Conservation (phyloP, 2,888 invertebrate genomes). For the Asteroscopus sphinx region DNA sequence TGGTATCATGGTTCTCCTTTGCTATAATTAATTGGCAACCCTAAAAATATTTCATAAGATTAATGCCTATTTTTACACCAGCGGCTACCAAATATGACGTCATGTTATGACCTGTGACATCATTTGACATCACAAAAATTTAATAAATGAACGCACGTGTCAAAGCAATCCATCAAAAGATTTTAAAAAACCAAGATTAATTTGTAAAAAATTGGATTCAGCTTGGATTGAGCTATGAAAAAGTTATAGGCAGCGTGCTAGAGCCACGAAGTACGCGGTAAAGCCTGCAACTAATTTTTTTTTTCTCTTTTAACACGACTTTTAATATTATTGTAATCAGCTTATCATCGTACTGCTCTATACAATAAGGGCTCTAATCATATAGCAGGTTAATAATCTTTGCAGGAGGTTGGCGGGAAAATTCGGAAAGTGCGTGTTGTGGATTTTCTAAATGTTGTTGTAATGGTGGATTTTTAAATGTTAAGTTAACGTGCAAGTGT, state of each 20-base stretch:
- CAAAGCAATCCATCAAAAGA: slow-evolving; percentile 42
- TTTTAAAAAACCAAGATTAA: slow-evolving; percentile 52
- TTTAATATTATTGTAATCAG: no score
- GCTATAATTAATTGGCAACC: background rate
- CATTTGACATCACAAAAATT: slow-evolving; percentile 30
- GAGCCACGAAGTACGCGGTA: slow-evolving; percentile 10
- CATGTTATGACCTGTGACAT: slow-evolving; percentile 17
- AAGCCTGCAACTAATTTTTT: background rate
- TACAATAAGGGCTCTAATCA: no score
- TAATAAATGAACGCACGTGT: slow-evolving; percentile 35
- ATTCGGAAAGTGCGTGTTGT: no score
- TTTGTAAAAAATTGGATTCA: slow-evolving; percentile 55
- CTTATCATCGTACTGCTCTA: no score
- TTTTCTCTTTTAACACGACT: no score
- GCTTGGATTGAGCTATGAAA: slow-evolving; percentile 54
- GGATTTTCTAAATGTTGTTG: no score
- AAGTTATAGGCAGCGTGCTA: slow-evolving; percentile 35
- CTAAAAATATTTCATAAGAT: background rate
- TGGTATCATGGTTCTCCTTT: no score
- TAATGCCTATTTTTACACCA: background rate
- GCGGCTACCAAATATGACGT: slow-evolving; percentile 6
- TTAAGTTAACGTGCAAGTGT: no score
- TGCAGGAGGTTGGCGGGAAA: no score
- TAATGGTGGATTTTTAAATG: no score
- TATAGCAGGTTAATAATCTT: no score